Evolutionary conservation across 2,888 invertebrate genomes (phyloP).

Genomic region (Agonopterix alstromeriana): DNA sequence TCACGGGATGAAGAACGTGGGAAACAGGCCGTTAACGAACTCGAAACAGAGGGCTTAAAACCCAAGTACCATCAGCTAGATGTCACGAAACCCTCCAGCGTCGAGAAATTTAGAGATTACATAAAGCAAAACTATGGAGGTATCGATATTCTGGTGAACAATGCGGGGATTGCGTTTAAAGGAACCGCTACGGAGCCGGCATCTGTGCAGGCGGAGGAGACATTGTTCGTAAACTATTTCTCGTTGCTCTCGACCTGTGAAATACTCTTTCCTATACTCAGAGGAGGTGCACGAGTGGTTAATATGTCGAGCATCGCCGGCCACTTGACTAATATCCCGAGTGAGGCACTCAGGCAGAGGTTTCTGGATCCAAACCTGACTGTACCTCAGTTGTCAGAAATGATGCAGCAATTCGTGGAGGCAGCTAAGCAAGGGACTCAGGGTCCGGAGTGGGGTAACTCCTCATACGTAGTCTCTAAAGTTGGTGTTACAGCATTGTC

Average conservation of each 20-base stretch:
- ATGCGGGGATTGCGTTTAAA: conserved; percentile 85
- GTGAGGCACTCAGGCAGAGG: conserved; percentile 61
- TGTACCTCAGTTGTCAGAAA: conserved; percentile 66
- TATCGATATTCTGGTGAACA: conserved; percentile 84
- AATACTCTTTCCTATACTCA: conserved; percentile 82
- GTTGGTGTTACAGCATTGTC: conserved; percentile 83
- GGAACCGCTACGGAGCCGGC: conserved; percentile 77
- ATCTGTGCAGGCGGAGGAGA: conserved; percentile 81
- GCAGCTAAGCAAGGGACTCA: conserved; percentile 62
- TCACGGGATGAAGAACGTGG: conserved; percentile 79
- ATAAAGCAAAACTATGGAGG: conserved; percentile 79
- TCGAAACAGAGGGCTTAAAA: conserved; percentile 73
- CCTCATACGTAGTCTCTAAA: conserved; percentile 84
- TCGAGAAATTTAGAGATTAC: conserved; percentile 76
- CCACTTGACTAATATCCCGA: conserved; percentile 76
- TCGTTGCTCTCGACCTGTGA: conserved; percentile 79
- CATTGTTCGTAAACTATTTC: conserved; percentile 83
- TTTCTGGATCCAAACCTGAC: conserved; percentile 74
- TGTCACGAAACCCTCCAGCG: conserved; percentile 76
- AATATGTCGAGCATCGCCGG: conserved; percentile 83
- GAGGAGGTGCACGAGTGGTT: conserved; percentile 82
- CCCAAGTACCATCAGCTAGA: conserved; percentile 83
- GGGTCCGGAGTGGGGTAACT: conserved; percentile 72
- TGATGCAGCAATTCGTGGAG: conserved; percentile 82
- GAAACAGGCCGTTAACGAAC: conserved; percentile 71